These are phyloP conservation scores for Dinoponera quadriceps DNA, from an alignment of 1,140 invertebrate species.

Conservation along the genomic window DNA sequence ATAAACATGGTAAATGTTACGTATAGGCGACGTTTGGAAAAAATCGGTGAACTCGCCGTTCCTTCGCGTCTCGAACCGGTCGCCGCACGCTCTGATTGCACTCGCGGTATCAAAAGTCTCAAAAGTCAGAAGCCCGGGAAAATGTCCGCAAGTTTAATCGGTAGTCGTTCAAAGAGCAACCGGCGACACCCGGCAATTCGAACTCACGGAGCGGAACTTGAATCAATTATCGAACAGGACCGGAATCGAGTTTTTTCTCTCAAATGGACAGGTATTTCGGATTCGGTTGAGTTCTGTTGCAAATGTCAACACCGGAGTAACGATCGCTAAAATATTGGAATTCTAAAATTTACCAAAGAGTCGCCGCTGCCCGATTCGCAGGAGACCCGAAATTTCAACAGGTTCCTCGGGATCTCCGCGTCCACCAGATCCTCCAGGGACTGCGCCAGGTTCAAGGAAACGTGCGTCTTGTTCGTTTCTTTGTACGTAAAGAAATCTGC, in stretches of 20 bases:
- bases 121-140: background rate
- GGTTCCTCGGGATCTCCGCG: conserved; percentile 91
- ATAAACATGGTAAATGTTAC: conserved; percentile 16
- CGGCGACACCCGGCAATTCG: background rate
- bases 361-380: conserved; percentile 85
- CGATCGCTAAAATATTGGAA: background rate
- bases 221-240: background rate
- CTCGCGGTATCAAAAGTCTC: background rate
- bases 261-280: background rate
- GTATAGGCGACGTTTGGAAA: background rate
- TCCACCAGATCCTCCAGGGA: conserved; percentile 93
- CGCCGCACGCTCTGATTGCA: conserved; percentile 16
- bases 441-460: conserved; percentile 90
- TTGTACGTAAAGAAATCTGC: conserved; percentile 90
- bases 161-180: background rate
- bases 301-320: too few relatives aligned
- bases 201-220: background rate
- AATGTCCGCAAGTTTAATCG: background rate
- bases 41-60: conserved; percentile 1
- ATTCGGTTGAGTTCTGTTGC: background rate
- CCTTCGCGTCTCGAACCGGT: conserved; percentile 24
- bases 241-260: too few relatives aligned
- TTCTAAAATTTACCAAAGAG: conserved; percentile 80
- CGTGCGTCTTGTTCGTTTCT: conserved; percentile 90
- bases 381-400: conserved; percentile 92